Evolutionary conservation across 2,113 vertebrate species (phyloP), one percentile per base, ranked within the genome.

Genomic region (Myxocyprinus asiaticus): DNA sequence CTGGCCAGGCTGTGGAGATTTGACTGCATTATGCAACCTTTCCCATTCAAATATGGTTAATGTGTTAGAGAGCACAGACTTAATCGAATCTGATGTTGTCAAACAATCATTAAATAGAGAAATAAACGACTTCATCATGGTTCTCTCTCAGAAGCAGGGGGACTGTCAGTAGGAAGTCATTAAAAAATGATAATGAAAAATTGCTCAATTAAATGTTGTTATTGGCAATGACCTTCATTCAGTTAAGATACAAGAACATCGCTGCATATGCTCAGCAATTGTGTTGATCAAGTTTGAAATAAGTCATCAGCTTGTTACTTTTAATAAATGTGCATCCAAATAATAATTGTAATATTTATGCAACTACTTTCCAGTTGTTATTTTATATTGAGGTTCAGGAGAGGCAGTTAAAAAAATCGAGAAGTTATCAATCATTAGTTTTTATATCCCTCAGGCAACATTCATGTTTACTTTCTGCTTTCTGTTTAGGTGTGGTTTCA

Each of bases 181-280:
- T 99, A 99, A 98, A 99, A 99, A 98, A 98, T 98, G 97, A 99
- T 98, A 99, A 99, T 99, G 98, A 99, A 99, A 99, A 98, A 99
- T 99, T 96, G 96, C 97, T 99, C 98, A 98, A 99, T 99, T 99
- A 99, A 99, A 98, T 97, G 95, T 98, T 98, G 96, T 98, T 98
- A 98, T 96, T 97, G 95, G 95, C 95, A 91, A 94, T 97, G 98
- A 99, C 98, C 98, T 99, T 99, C 98, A 96, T 98, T 99, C 95
- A 97, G 97, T 98, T 98, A 98, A 96, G 95, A 96, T 90, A 87
- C 94, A 93, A 97, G 94, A 95, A 97, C 94, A 95, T 96, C 91
- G 91, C 93, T 95, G 92, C 95, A 93, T 95, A 95, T 94, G 92
- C 94, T 95, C 93, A 92, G 92, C 92, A 90, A 91, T 94, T 93